Evolutionary conservation across 2,888 invertebrate species (phyloP).

Genomic region (Pocota personata): DNA sequence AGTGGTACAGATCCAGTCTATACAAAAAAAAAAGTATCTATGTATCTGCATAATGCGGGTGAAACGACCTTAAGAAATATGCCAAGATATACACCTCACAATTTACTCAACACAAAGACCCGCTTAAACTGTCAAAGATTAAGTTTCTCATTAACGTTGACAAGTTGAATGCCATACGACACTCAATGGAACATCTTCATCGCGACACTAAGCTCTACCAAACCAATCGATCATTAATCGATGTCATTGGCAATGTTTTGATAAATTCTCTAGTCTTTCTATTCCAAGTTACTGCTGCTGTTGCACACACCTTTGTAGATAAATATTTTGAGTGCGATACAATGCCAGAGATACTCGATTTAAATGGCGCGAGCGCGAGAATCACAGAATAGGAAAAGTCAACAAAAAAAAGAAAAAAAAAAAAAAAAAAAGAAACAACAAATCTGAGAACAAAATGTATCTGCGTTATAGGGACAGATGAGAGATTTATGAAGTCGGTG

Average conservation of each 20-base stretch:
- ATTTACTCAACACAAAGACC: background rate
- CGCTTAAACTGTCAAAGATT: conserved; percentile 8
- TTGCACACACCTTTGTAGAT: conserved; percentile 54
- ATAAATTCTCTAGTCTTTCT: background rate
- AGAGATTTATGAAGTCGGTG: conserved; percentile 70
- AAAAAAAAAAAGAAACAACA: conserved; percentile 6
- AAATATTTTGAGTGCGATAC: conserved; percentile 49
- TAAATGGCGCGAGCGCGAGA: conserved; percentile 27
- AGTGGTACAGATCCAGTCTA: conserved; percentile 7
- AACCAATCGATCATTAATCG: conserved; percentile 57
- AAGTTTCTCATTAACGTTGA: too few species aligned
- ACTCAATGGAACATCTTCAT: conserved; percentile 31
- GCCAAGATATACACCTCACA: conserved; percentile 61
- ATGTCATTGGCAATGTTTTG: conserved; percentile 49
- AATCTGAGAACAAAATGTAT: conserved; percentile 42
- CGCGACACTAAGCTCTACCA: background rate
- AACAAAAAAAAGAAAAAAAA: conserved; percentile 31
- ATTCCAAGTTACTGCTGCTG: background rate
- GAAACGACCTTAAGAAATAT: conserved; percentile 81
- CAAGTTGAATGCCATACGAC: background rate
- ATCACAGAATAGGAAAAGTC: conserved; percentile 45
- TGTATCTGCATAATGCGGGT: conserved; percentile 39
- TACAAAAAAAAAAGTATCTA: background rate
- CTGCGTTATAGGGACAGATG: conserved; percentile 25
- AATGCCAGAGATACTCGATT: conserved; percentile 17